phyloP scores from a whole-genome alignment of 1,140 invertebrate genomes.

The Diorhabda elongata region DNA sequence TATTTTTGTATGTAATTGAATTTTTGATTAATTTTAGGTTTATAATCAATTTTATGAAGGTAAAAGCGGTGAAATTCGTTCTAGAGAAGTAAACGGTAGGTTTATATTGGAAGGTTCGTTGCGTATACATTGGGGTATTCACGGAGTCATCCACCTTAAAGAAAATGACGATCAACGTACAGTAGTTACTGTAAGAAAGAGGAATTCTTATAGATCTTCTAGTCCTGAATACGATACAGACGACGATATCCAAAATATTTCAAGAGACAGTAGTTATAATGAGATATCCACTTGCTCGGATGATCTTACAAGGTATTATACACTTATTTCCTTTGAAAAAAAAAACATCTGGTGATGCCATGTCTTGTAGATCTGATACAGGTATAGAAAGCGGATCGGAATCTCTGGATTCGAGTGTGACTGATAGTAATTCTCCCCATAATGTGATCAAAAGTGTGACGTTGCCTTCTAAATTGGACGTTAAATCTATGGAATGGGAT shows the following conservation, averaged over 20 bases:
- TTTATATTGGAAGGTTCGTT: slow-evolving; percentile 75
- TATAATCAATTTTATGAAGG: slow-evolving; percentile 80
- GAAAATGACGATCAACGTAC: slow-evolving; percentile 81
- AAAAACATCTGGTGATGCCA: neutral
- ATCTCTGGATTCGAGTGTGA: slow-evolving; percentile 31
- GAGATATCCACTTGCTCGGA: slow-evolving; percentile 40
- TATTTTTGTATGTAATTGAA: neutral
- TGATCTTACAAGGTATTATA: slow-evolving; percentile 14
- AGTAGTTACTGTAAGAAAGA: slow-evolving; percentile 64
- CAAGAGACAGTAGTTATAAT: slow-evolving; percentile 43
- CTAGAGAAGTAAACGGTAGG: slow-evolving; percentile 73
- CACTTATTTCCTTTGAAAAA: neutral
- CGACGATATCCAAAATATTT: slow-evolving; percentile 43
- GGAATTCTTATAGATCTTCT: slow-evolving; percentile 60
- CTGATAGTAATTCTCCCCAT: slow-evolving; percentile 31
- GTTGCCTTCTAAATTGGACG: slow-evolving; percentile 64
- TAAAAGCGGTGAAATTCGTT: slow-evolving; percentile 69
- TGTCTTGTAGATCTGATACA: slow-evolving; percentile 15
- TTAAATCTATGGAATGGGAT: slow-evolving; percentile 64
- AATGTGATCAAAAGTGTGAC: slow-evolving; percentile 54
- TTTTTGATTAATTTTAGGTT: slow-evolving; percentile 29
- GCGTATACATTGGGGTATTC: slow-evolving; percentile 80
- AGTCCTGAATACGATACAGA: slow-evolving; percentile 43
- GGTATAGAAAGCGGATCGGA: slow-evolving; percentile 39
- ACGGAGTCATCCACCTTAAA: slow-evolving; percentile 78